A percentile compares a stretch with the other conserved stretches of the same genome.
These are phyloP conservation scores for Dyspetes luteomarginatus DNA, from an alignment of 2,888 invertebrate genomes.

Conservation along the genomic window DNA sequence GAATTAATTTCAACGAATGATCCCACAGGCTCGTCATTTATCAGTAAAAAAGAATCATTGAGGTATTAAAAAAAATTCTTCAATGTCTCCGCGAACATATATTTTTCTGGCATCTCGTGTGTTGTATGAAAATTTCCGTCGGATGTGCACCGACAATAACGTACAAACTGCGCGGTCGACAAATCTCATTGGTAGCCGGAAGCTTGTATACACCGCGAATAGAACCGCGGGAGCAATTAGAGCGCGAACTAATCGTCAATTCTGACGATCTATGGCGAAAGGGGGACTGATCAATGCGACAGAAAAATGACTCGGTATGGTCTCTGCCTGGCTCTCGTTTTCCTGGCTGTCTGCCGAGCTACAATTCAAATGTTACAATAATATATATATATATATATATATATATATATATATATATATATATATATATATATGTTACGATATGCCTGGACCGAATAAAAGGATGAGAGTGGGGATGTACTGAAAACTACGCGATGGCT, in stretches of 20 bases:
- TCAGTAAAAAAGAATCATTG: not conserved
- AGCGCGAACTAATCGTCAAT: slow-evolving; percentile 59
- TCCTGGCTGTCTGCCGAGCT: slow-evolving; percentile 43
- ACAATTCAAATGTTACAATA: slow-evolving; percentile 51
- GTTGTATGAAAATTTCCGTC: not conserved
- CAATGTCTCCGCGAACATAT: not conserved
- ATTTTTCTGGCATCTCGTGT: not conserved
- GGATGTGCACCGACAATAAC: slow-evolving; percentile 19
- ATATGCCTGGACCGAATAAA: not conserved
- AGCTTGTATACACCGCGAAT: slow-evolving; percentile 47
- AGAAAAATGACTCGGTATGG: slow-evolving; percentile 53
- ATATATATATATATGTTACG: not conserved
- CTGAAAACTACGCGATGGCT: slow-evolving; percentile 30
- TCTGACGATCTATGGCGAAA: slow-evolving; percentile 56
- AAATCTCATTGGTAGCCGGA: slow-evolving; percentile 26
- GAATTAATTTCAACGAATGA: too few species aligned
- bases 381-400: slow-evolving; percentile 2
- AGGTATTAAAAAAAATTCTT: not conserved
- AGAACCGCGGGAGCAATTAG: slow-evolving; percentile 59
- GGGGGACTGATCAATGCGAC: slow-evolving; percentile 54
- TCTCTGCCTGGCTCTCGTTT: slow-evolving; percentile 23
- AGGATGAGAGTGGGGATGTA: slow-evolving; percentile 16
- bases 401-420: not conserved
- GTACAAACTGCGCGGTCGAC: slow-evolving; percentile 36
- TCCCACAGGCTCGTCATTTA: too few species aligned